These are phyloP conservation scores for Rugalucina vietnamica DNA, from an alignment of 2,888 invertebrate genomes.

Conservation along the genomic window DNA sequence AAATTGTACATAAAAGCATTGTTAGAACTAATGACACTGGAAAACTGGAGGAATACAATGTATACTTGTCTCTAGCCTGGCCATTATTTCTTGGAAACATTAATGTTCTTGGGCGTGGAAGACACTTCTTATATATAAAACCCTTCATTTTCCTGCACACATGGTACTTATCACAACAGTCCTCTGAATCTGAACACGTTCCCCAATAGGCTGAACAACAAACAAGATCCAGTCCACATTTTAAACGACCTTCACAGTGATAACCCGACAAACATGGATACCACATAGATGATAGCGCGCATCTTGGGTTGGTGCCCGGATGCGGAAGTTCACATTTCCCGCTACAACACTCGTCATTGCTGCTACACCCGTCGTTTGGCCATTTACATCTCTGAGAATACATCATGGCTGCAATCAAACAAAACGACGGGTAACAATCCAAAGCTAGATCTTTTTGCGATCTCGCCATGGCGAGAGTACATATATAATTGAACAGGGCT, in stretches of 20 bases:
- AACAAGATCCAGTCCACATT: not conserved
- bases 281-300: not conserved
- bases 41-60: too few species aligned
- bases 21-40: too few species aligned
- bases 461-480: too few species aligned
- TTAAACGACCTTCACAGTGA: slow-evolving; percentile 4
- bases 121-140: slow-evolving; percentile 5
- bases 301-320: slow-evolving; percentile 15
- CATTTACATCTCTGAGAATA: slow-evolving; percentile 9
- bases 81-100: not conserved
- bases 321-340: not conserved
- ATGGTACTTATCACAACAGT: not conserved
- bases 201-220: slow-evolving; percentile 5
- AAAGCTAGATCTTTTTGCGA: too few species aligned
- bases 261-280: slow-evolving; percentile 1
- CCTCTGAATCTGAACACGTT: not conserved
- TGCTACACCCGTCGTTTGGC: slow-evolving; percentile 1
- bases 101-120: not conserved
- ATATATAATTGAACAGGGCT: too few species aligned
- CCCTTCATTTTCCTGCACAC: slow-evolving; percentile 5
- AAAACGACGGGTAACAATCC: too few species aligned
- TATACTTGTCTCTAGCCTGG: not conserved
- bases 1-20: too few species aligned
- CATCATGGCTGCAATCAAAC: not conserved
- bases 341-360: not conserved